phyloP scores from a whole-genome alignment of 2,113 vertebrate genomes.

The Forbesichthys agassizii region DNA sequence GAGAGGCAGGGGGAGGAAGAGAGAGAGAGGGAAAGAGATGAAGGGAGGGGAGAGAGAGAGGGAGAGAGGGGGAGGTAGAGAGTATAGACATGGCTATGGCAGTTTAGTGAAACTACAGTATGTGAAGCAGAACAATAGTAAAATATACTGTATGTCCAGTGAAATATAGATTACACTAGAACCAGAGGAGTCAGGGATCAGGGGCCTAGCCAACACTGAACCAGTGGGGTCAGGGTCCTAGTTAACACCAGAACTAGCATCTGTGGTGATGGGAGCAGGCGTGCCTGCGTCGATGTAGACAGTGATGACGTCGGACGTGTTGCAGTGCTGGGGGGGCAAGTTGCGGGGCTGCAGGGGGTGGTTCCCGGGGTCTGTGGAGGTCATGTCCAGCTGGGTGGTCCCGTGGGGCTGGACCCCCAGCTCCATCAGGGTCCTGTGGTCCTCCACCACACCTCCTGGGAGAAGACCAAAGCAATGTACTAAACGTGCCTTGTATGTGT shows the following conservation, averaged over 20 bases:
- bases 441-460: conserved; percentile 71
- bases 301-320: conserved; percentile 81
- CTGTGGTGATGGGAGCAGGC: too few species aligned
- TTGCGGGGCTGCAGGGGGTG: conserved; percentile 69
- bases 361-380: conserved; percentile 57
- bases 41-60: background rate
- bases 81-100: background rate
- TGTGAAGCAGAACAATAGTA: background rate
- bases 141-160: too few species aligned
- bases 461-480: background rate
- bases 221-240: too few species aligned
- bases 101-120: too few species aligned
- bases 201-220: too few species aligned
- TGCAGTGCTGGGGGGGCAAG: conserved; percentile 60
- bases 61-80: background rate
- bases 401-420: conserved; percentile 73
- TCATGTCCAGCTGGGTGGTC: conserved; percentile 76
- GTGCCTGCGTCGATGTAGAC: conserved; percentile 82
- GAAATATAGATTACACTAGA: too few species aligned
- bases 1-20: too few species aligned
- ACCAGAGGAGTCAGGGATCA: too few species aligned
- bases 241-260: too few species aligned
- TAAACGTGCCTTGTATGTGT: background rate
- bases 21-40: too few species aligned
- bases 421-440: conserved; percentile 70